Percentiles rank a stretch among this genome's conserved stretches.
Evolutionary conservation across 2,113 vertebrate species (phyloP).

Genomic region (Trematomus loennbergii): DNA sequence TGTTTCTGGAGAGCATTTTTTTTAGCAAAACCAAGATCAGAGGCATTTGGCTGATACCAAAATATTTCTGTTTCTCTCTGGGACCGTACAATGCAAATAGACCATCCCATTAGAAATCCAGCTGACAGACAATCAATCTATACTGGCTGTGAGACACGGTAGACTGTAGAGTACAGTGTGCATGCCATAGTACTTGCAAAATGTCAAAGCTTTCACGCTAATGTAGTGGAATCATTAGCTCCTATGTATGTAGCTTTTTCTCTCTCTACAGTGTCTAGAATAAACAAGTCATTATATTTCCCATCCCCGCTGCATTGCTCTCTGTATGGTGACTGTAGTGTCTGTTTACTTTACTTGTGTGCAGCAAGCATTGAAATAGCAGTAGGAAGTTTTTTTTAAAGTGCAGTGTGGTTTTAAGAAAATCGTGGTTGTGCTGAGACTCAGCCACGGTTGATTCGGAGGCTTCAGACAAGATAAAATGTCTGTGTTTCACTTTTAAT

Average conservation of each 20-base stretch:
- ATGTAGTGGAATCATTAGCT: conserved; percentile 8
- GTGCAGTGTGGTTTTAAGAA: conserved; percentile 10
- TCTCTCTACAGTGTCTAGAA: neutral
- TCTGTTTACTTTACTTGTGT: conserved; percentile 6
- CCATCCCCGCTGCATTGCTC: neutral
- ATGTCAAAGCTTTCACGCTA: neutral
- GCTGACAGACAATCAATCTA: neutral
- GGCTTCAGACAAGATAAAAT: conserved; percentile 12
- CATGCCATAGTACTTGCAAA: neutral
- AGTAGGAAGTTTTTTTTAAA: conserved; percentile 12
- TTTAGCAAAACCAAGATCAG: too few relatives aligned
- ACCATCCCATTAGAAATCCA: neutral
- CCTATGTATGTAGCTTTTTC: neutral
- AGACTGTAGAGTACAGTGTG: neutral
- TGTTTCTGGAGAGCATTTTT: too few relatives aligned
- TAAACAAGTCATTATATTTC: neutral
- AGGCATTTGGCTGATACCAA: neutral
- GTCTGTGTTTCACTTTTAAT: conserved; percentile 19
- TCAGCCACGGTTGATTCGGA: conserved; percentile 37
- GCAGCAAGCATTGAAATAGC: conserved; percentile 5
- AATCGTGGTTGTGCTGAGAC: conserved; percentile 16
- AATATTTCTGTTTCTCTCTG: neutral
- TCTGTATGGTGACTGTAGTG: conserved; percentile 17
- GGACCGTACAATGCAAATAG: neutral
- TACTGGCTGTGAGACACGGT: neutral